Percentiles rank a stretch among this genome's conserved stretches.
phyloP scores from a whole-genome alignment of 1,140 invertebrate genomes.

The Holcopasites calliopsidis region DNA sequence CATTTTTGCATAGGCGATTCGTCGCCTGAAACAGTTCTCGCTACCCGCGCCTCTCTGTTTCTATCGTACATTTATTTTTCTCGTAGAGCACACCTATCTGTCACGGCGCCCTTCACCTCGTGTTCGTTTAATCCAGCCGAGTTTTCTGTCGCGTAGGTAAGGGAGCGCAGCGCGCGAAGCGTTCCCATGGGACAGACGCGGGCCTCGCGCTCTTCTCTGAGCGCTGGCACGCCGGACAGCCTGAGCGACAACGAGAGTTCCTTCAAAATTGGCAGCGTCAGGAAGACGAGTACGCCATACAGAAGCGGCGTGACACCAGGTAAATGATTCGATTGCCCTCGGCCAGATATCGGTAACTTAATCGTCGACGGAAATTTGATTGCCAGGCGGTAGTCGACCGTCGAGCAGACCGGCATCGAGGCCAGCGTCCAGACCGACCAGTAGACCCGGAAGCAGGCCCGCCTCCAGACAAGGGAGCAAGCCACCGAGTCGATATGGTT shows the following conservation, averaged over 20 bases:
- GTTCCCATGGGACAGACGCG: slow-evolving; percentile 88
- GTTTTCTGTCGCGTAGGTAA: slow-evolving; percentile 83
- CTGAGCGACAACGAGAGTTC: slow-evolving; percentile 92
- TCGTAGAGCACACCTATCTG: background rate
- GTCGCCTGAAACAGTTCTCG: background rate
- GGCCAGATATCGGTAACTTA: background rate
- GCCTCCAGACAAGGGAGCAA: slow-evolving; percentile 91
- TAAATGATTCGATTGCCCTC: slow-evolving; percentile 69
- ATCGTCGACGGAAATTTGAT: background rate
- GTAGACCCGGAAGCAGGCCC: slow-evolving; percentile 87
- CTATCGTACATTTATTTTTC: background rate
- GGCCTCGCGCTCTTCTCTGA: slow-evolving; percentile 86
- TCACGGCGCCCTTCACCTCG: background rate
- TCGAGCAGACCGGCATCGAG: slow-evolving; percentile 84
- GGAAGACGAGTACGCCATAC: slow-evolving; percentile 75
- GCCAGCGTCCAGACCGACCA: slow-evolving; percentile 82
- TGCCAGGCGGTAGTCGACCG: slow-evolving; percentile 79
- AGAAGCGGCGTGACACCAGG: slow-evolving; percentile 79
- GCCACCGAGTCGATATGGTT: slow-evolving; percentile 95
- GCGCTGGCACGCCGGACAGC: slow-evolving; percentile 91
- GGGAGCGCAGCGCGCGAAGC: slow-evolving; percentile 91
- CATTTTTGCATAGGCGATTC: background rate
- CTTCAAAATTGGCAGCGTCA: slow-evolving; percentile 78
- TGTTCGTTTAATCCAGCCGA: slow-evolving; percentile 4
- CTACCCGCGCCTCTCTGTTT: background rate